phyloP scores from a whole-genome alignment of 2,113 vertebrate species.

The Mirza zaza region DNA sequence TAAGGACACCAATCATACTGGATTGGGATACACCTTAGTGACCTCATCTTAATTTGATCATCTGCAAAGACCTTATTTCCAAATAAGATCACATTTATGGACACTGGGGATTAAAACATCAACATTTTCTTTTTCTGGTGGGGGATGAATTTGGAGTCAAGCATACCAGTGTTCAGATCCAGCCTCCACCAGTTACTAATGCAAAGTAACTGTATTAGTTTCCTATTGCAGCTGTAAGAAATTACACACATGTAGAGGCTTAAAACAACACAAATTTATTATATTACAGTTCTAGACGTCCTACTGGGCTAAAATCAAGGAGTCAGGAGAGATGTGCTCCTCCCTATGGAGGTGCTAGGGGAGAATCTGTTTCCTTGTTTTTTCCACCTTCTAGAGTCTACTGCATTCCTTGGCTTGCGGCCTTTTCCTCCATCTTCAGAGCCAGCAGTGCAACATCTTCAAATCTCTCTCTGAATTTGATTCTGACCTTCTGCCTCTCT shows the following conservation, averaged over 20 bases:
- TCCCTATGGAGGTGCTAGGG: neutral
- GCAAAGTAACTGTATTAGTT: neutral
- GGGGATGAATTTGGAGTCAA: neutral
- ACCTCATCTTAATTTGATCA: neutral
- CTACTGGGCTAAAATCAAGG: neutral
- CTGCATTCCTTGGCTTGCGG: neutral
- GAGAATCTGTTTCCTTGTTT: neutral
- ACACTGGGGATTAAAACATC: neutral
- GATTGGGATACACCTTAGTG: neutral
- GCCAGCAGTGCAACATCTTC: neutral
- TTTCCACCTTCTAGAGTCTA: neutral
- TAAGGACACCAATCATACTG: neutral
- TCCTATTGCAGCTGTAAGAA: neutral
- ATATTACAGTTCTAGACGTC: neutral
- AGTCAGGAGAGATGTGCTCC: neutral
- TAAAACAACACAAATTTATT: neutral
- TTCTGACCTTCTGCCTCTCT: neutral
- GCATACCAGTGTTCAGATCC: neutral
- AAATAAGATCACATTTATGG: neutral
- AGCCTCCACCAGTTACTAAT: neutral
- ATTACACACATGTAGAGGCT: neutral
- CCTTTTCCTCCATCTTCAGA: neutral
- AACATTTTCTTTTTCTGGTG: neutral
- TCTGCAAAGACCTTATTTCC: neutral
- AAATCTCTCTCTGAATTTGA: neutral